Evolutionary conservation across 2,888 invertebrate genomes (phyloP), one percentile per base, ranked within the genome.

Genomic region (Campaea margaritaria): DNA sequence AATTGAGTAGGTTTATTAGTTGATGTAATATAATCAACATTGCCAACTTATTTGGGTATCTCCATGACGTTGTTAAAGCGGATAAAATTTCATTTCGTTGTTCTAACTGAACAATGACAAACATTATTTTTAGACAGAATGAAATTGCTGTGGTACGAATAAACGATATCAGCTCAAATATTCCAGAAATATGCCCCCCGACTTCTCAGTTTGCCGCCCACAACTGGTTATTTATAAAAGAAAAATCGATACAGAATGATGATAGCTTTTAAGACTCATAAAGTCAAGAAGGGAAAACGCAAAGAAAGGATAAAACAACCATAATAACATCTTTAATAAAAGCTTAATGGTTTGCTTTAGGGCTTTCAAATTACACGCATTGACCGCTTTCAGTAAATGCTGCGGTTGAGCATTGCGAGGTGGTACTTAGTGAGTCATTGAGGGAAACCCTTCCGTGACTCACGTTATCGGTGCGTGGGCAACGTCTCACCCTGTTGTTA

Each of bases 381-480:
- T 64, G 65, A 45, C 62, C 59, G 64, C 62, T 62, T 70, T 67
- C 55, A 62, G 67, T 64, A 53, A 62, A 62, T 44, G 55, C 64
- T 64, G 68, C 69, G 69, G 74, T 68, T 70, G 69, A 63, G 69
- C 69, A 65, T 46, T 62, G 71, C 67, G 66, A 65, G 65, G 53
- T 67, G 60, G 65, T 60, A 65, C 64, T 69, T 70, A 76, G 78
- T 87, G 87, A 91, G 78, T 89, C 90, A 89, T 75, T 76, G 72
- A 86, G 91, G 91, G 87, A 91, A 91, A 89, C 91, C 91, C 91
- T 90, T 89, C 76, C 90, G 89, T 91, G 91, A 91, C 86, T 88
- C 87, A 86, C 82, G 81, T 82, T 89, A 89, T 87, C 86, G 83
- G 72, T 69, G 77, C 75, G 74, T 72, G 72, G 70, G 82, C 82